Evolutionary conservation across 2,797 vertebrate genomes (phyloP).

Genomic region (Dipus sagitta): DNA sequence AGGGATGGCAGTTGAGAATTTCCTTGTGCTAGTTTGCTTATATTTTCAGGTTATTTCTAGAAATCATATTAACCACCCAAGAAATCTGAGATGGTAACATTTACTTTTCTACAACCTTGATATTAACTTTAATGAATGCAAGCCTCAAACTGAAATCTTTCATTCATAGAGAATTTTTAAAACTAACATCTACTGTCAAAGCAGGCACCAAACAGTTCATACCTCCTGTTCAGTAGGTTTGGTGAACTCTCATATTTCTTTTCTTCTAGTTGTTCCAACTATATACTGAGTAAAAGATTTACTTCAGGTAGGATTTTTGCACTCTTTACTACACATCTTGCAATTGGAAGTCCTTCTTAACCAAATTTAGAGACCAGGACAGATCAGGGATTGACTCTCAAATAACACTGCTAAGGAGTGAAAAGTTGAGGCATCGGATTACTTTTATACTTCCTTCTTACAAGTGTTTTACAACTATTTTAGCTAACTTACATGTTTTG

Average conservation of each 20-base stretch:
- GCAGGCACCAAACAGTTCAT: neutral
- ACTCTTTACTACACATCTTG: neutral
- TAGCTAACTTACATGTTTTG: neutral
- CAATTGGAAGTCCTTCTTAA: constrained; percentile 3
- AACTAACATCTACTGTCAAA: constrained; percentile 2
- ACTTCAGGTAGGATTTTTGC: neutral
- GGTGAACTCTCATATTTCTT: neutral
- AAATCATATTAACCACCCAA: neutral
- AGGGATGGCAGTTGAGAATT: constrained; percentile 36
- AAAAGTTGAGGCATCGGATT: neutral
- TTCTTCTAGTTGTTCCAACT: constrained; percentile 19
- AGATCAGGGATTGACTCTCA: neutral
- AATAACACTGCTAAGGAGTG: neutral
- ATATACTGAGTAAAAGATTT: neutral
- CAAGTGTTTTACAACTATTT: constrained; percentile 23
- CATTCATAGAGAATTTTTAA: neutral
- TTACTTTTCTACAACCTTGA: neutral
- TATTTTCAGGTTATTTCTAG: constrained; percentile 43
- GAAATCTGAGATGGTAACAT: neutral
- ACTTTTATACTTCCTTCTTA: neutral
- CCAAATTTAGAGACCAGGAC: neutral
- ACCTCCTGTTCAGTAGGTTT: neutral
- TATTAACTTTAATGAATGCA: neutral
- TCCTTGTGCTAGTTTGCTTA: constrained; percentile 9
- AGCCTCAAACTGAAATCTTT: neutral